Evolutionary conservation across 2,797 vertebrate species (phyloP), one percentile per base, ranked within the genome.

Genomic region (Euthynnus affinis): DNA sequence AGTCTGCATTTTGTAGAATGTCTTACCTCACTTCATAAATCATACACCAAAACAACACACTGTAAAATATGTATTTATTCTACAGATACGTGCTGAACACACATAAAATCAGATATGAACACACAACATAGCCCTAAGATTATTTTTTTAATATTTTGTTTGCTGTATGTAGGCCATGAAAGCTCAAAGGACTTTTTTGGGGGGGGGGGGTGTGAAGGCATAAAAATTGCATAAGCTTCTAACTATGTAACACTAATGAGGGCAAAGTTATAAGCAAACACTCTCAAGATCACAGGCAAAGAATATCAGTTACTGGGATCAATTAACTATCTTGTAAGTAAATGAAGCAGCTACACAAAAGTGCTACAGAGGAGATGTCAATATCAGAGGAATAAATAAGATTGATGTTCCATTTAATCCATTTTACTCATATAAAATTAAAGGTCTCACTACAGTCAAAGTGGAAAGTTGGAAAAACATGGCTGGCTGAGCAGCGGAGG

Each of bases 231-330:
- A 90, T 53, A 66, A 77, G 49, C 42, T 57, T 77, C 70, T 84
- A 74, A 81, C 58, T 71, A 6, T 71, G 44, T 71, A 52, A 80
- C 64, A 67, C 63, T 91, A 88, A 91, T 93, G 80, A 80, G 59
- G 58, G 37, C 73, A 58, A 72, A 58, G 52, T 84, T 75, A 34
- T 70, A 55, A 72, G 69, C 59, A 66, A 80, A 69, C 51, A 62
- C 53, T 71, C 46, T 3, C 37, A 48, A 73, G 42, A 80, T 77
- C 74, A 72, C 70, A 76, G 27, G 51, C 37, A 57, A 57, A 57
- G 68, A 75, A 60, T 74, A 68, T 81, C 20, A 63, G 44, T 74
- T 62, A 64, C 61, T 76, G 40, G 34, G 58, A 59, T 71, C 46
- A 53, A 53, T 88, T 55, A 66, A 44, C 34, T 32, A 14, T 44